phyloP scores from a whole-genome alignment of 1,140 invertebrate genomes.

The Drosophila biarmipes region DNA sequence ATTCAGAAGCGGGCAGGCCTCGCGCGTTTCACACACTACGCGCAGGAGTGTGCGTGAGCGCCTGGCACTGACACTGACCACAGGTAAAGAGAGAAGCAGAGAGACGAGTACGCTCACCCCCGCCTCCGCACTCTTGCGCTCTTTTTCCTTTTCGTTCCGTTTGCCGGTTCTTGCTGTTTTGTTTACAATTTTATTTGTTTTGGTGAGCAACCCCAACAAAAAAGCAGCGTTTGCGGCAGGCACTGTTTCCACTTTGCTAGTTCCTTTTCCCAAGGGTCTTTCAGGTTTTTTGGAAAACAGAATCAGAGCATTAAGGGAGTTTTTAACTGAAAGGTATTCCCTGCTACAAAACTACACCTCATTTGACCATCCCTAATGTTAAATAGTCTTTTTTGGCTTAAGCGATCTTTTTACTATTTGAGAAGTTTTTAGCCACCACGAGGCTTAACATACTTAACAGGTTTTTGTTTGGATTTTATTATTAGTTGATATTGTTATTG shows the following conservation, averaged over 20 bases:
- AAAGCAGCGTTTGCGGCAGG: slow-evolving; percentile 39
- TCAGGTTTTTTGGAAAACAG: not conserved
- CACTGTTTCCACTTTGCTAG: slow-evolving; percentile 17
- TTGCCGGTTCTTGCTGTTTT: slow-evolving; percentile 56
- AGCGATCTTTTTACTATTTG: too few species aligned
- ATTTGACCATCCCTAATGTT: too few species aligned
- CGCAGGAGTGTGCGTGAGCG: slow-evolving; percentile 50
- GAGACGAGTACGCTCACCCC: slow-evolving; percentile 21
- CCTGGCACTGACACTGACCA: slow-evolving; percentile 76
- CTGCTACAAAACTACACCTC: not conserved
- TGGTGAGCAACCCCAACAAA: slow-evolving; percentile 42
- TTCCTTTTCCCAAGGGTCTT: slow-evolving; percentile 7
- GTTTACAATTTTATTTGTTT: slow-evolving; percentile 66
- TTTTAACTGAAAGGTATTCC: not conserved
- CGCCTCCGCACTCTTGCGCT: slow-evolving; percentile 15
- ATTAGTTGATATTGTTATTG: too few species aligned
- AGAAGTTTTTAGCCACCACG: too few species aligned
- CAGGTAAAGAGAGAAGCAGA: slow-evolving; percentile 54
- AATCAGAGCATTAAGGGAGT: slow-evolving; percentile 15
- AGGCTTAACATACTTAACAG: not conserved
- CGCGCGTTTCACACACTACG: slow-evolving; percentile 40
- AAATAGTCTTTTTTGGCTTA: not conserved
- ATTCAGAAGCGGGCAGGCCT: slow-evolving; percentile 50
- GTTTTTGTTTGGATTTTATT: not conserved
- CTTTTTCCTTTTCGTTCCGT: slow-evolving; percentile 31